phyloP scores from a whole-genome alignment of 2,888 invertebrate genomes.

The Alviniconcha strummeri region DNA sequence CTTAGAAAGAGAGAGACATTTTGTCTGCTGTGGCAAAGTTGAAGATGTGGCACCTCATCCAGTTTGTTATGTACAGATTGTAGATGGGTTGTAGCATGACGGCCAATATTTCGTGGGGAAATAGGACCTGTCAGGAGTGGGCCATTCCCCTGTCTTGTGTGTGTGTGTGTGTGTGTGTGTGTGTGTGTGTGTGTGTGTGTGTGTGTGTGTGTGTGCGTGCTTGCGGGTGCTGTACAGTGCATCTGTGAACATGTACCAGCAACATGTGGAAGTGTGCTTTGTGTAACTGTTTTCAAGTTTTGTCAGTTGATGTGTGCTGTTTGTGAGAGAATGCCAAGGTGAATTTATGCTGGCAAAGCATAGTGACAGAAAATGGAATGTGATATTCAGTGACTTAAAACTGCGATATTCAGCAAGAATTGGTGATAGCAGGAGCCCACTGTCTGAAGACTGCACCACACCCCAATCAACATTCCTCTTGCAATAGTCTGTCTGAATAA shows the following conservation, averaged over 20 bases:
- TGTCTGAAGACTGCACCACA: background rate
- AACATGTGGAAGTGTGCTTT: too few species aligned
- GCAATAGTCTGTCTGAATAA: background rate
- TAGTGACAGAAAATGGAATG: background rate
- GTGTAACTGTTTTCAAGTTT: too few species aligned
- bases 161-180: constrained; percentile 9
- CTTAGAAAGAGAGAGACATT: too few species aligned
- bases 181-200: constrained; percentile 9
- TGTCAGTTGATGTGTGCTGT: too few species aligned
- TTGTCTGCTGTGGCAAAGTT: too few species aligned
- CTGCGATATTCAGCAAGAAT: constrained; percentile 4
- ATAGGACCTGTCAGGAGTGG: too few species aligned
- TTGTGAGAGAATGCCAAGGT: too few species aligned
- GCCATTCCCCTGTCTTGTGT: background rate
- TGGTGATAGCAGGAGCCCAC: constrained; percentile 8
- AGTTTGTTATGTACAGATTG: too few species aligned
- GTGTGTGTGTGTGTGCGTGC: background rate
- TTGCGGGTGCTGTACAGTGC: background rate
- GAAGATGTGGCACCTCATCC: too few species aligned
- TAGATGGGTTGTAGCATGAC: too few species aligned
- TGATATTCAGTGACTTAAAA: background rate
- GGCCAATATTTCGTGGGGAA: background rate
- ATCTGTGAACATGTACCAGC: too few species aligned
- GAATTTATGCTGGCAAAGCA: too few species aligned
- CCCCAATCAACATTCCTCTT: constrained; percentile 14